Evolutionary conservation across 23 tunicate genomes (phyloP).

Genomic region (Pegea sp.): DNA sequence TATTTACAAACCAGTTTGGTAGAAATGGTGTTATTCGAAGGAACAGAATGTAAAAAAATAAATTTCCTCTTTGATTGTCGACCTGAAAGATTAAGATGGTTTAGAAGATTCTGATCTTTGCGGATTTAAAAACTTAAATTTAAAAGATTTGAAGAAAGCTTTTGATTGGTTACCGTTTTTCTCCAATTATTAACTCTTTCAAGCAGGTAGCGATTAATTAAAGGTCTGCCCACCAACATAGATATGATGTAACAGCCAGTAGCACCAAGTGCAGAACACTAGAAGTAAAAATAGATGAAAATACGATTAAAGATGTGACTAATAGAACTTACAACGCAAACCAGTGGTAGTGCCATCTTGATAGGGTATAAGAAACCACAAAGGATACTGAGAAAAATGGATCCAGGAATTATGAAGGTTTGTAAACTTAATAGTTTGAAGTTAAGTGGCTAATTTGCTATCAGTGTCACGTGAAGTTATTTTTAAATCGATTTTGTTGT

Average conservation of each 20-base stretch:
- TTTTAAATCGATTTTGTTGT: too few species aligned
- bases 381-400: constrained; percentile 68
- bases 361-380: constrained; percentile 80
- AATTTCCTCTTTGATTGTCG: constrained; percentile 59
- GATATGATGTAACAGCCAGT: constrained; percentile 87
- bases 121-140: neutral
- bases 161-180: neutral
- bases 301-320: neutral
- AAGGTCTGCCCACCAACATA: constrained; percentile 52
- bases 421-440: too few species aligned
- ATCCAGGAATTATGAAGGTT: constrained; percentile 90
- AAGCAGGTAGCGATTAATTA: constrained; percentile 35
- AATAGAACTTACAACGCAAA: constrained; percentile 53
- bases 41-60: constrained; percentile 71
- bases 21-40: constrained; percentile 83
- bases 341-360: constrained; percentile 65
- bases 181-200: constrained; percentile 57
- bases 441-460: too few species aligned
- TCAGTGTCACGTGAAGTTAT: too few species aligned
- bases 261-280: constrained; percentile 92
- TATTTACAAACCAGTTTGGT: constrained; percentile 91
- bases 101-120: too few species aligned
- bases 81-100: constrained; percentile 13
- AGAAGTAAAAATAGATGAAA: constrained; percentile 1
- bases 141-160: neutral